A percentile compares a stretch with the other conserved stretches of the same genome.
These are phyloP conservation scores for Ophthalmolycus amberensis DNA, from an alignment of 2,113 vertebrate species.

Conservation along the genomic window DNA sequence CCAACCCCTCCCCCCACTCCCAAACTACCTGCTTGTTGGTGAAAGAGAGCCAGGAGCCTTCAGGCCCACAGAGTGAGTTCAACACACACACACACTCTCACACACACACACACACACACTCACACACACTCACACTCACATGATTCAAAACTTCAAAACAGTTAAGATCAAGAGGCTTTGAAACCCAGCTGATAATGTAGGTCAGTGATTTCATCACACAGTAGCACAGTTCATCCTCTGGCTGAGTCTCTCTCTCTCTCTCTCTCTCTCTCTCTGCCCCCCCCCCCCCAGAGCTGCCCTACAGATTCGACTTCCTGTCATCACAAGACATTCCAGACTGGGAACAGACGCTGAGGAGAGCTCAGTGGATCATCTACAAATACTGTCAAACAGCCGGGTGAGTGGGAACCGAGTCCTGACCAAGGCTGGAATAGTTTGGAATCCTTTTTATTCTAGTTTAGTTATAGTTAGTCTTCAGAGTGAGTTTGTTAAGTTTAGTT, in stretches of 20 bases:
- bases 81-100: slow-evolving; percentile 1
- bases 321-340: slow-evolving; percentile 90
- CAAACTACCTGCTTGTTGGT: slow-evolving; percentile 95
- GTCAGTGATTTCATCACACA: slow-evolving; percentile 21
- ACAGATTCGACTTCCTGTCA: slow-evolving; percentile 91
- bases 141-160: not conserved
- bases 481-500: no score
- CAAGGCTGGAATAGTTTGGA: no score
- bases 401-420: not conserved
- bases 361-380: slow-evolving; percentile 94
- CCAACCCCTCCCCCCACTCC: slow-evolving; percentile 92
- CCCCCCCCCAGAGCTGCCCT: slow-evolving; percentile 88
- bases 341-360: slow-evolving; percentile 91
- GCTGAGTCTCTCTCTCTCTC: not conserved
- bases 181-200: slow-evolving; percentile 40
- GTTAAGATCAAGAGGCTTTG: slow-evolving; percentile 33
- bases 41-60: slow-evolving; percentile 87
- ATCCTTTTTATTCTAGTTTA: no score
- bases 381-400: slow-evolving; percentile 90
- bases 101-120: not conserved
- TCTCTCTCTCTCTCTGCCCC: not conserved
- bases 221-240: slow-evolving; percentile 12
- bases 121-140: not conserved
- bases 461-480: no score
- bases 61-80: slow-evolving; percentile 91